Base-by-base conservation (phyloP, 2,113 vertebrate genomes). In the Pipa parva region DNA sequence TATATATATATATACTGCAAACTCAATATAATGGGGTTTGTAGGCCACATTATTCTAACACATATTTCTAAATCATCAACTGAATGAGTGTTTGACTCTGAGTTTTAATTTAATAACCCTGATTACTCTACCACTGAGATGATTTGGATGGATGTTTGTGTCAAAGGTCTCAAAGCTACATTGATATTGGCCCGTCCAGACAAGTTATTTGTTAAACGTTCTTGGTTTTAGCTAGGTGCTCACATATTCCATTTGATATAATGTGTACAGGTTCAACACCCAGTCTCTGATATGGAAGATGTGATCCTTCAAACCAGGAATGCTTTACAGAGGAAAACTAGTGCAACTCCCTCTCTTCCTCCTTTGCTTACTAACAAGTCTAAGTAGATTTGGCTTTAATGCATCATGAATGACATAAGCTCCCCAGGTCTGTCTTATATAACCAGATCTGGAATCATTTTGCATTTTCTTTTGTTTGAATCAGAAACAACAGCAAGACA, bases 321-420 rank as follows among this genome's bases (percentile, higher is more conserved):
- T 69, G 45, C 46, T 61, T 61, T 7, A 70, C 36, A 61, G 50
- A 60, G 20, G 66, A 52, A 54, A 51, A 61, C 57, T 67, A 67
- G 55, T 70, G 58, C 66, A 70, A 70, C 48, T 42, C 46, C 50
- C 29, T 69, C 31, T 61, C 39, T n/a, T 5, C 15, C 15, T 27
- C 33, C n/a, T 37, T 51, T 60, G 56, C 66, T 51, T 61, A 54
- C 37, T 31, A 42, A n/a, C 39, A 61, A 70, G 57, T 48, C 66
- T 55, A 70, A 12, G 29, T 61, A 22, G 24, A 46, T 70, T 61
- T 70, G 66, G 66, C 57, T 70, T 26, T 29, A 58, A 54, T 45
- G 33, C 25, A 29, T 61, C 25, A 70, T 27, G 58, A 28, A 11
- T 52, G 65, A 59, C 25, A 25, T 52, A 29, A 22, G 64, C 39